Base-by-base conservation (phyloP, 2,888 invertebrate genomes). In the Drymonia ruficornis region DNA sequence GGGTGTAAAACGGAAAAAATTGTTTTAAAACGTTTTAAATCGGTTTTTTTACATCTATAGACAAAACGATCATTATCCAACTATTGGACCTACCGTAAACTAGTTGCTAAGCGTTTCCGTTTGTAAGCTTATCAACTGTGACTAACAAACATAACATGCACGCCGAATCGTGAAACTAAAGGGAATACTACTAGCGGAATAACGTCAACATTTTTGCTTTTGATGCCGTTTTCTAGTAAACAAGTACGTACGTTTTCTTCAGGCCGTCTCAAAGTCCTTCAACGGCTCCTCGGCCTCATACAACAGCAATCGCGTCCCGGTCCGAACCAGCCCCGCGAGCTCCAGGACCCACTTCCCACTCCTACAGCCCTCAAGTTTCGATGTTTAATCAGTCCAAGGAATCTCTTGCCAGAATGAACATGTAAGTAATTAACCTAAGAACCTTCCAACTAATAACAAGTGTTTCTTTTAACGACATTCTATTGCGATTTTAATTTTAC, bases 361-460 rank as follows among this genome's bases (percentile, higher is more conserved):
- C 73, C 13, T 62, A 61, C 50, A 89, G 86, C 52, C 88, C 90
- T 0, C 80, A 80, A 55, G 86, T 86, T 53, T 91, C 91, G 0
- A 78, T 92, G n/a, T 92, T 91, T 65, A 84, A 89, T 63, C 83
- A 86, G 48, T 92, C 91, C 23, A 92, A 91, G 61, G 91, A 92
- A 38, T 81, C 84, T 0, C 68, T 89, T 3, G 90, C 90, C 8
- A 85, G 72, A 62, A 67, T 71, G 6, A 89, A 87, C 54, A 87
- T 91, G 92, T 92, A 55, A 80, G 83, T 58, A 38, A 19, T 16
- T 16, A 42, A 23, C 23, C n/a, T 53, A 36, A 19, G 16, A 23
- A 23, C 16, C 15, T 16, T 40, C 1, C 16, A 40, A 40, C 15
- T 16, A 16, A 4, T 8, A 16, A 40, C 15, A 40, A 6, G 36